Percentiles rank a stretch among this genome's conserved stretches.
Conservation (phyloP, 2,113 vertebrate genomes). For the Cynopterus brachyotis region DNA sequence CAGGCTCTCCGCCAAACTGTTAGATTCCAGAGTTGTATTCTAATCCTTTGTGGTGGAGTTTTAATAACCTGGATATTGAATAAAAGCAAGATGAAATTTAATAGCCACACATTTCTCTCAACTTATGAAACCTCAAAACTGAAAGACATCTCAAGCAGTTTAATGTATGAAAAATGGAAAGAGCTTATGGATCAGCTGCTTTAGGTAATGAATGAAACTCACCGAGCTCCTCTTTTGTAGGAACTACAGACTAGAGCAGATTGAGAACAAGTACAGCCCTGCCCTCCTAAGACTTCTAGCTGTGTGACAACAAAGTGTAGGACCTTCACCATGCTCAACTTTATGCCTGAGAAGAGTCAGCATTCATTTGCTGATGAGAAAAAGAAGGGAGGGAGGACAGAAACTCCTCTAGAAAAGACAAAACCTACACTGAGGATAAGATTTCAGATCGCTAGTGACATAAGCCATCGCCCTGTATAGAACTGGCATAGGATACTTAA, state of each 20-base stretch:
- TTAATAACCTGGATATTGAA: not conserved
- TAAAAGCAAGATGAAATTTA: not conserved
- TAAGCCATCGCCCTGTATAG: not conserved
- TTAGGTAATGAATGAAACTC: not conserved
- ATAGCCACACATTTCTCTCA: not conserved
- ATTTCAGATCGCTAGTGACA: not conserved
- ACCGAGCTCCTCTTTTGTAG: not conserved
- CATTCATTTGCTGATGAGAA: not conserved
- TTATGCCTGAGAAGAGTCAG: not conserved
- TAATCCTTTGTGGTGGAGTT: not conserved
- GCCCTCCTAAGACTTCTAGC: not conserved
- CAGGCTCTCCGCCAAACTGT: not conserved
- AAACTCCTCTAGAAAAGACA: not conserved
- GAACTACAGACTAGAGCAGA: not conserved
- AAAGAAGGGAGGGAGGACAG: not conserved
- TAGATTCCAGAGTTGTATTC: not conserved
- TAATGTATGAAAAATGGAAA: not conserved
- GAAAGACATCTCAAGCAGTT: not conserved
- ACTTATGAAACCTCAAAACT: not conserved
- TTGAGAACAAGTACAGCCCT: not conserved
- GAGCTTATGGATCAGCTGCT: not conserved
- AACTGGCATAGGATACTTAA: not conserved
- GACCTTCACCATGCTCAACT: not conserved
- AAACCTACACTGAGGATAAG: not conserved
- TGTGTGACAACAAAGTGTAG: not conserved